Conservation (phyloP, 1,140 invertebrate genomes). For the Linepithema humile region DNA sequence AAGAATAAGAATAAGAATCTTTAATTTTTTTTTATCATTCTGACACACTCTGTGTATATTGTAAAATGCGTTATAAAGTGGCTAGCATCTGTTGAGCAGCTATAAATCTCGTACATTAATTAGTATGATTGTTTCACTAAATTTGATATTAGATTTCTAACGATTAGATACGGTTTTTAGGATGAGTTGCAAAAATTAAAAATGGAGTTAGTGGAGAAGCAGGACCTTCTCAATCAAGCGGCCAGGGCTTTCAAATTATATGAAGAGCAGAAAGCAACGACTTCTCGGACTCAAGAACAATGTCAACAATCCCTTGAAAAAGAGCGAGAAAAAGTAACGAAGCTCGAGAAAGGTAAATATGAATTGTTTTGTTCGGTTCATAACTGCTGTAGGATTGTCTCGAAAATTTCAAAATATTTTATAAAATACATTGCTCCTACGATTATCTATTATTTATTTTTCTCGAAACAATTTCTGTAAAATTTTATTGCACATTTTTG, state of each 20-base stretch:
- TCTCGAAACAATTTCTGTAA: too few species aligned
- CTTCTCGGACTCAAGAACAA: slow-evolving; percentile 74
- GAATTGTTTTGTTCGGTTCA: not conserved
- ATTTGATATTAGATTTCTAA: not conserved
- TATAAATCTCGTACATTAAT: not conserved
- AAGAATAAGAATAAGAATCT: too few species aligned
- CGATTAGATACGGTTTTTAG: slow-evolving; percentile 79
- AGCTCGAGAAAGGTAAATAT: slow-evolving; percentile 77
- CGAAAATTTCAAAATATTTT: too few species aligned
- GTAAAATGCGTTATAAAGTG: too few species aligned
- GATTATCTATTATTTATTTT: too few species aligned
- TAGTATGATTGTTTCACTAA: not conserved
- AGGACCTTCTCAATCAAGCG: slow-evolving; percentile 92
- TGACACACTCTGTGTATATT: too few species aligned
- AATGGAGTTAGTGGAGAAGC: slow-evolving; percentile 92
- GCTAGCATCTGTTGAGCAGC: too few species aligned
- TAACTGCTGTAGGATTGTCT: not conserved
- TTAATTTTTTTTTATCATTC: too few species aligned
- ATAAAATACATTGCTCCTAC: too few species aligned
- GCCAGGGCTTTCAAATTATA: slow-evolving; percentile 91
- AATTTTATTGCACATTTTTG: too few species aligned
- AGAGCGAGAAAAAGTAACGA: slow-evolving; percentile 76
- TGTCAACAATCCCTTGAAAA: slow-evolving; percentile 79
- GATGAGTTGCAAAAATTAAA: slow-evolving; percentile 91
- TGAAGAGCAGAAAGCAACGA: slow-evolving; percentile 86